Base-by-base conservation (phyloP, 2,888 invertebrate genomes). In the Patella ulyssiponensis region DNA sequence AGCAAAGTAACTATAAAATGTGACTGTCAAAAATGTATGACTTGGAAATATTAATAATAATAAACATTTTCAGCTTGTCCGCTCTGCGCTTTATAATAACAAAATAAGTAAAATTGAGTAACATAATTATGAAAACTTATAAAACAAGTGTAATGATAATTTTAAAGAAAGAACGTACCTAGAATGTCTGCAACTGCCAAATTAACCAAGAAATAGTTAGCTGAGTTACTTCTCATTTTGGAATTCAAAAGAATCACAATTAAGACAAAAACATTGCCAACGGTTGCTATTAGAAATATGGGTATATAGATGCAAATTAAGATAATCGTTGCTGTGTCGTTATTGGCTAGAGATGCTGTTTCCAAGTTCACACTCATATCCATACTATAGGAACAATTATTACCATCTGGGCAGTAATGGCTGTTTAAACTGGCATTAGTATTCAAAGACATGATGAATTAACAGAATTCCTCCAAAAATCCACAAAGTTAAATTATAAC, bases 151-250 rank as follows among this genome's bases (percentile, higher is more conserved):
- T 9, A 44, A 7, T 44, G 44, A 9, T 44, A 44, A 44, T 44
- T 44, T 44, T 9, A 1, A 44, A 44, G 9, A 44, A 44, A 44
- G 44, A 27, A 86, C 89, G 84, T 81, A 89, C 89, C 88, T 20
- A 89, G 77, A 1, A 89, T 76, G 76, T 89, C 89, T 5, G 89
- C 87, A 11, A 89, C 80, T 11, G 89, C 88, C 70, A 89, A 80
- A 75, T 89, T 89, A 72, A 89, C 86, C 33, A 89, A 85, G 75
- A 89, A 88, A 77, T 84, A 88, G 80, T 88, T 89, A 20, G 88
- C 87, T 12, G 87, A 84, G 64, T 82, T 87, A 74, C 82, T 86
- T 51, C 85, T 74, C 83, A 87, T 85, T 27, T 84, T 78, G 54
- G 81, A 80, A 80, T 87, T 86, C 52, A 86, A 77, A 52, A 87